phyloP scores from a whole-genome alignment of 2,113 vertebrate species.

The Phylloscopus whistleri region DNA sequence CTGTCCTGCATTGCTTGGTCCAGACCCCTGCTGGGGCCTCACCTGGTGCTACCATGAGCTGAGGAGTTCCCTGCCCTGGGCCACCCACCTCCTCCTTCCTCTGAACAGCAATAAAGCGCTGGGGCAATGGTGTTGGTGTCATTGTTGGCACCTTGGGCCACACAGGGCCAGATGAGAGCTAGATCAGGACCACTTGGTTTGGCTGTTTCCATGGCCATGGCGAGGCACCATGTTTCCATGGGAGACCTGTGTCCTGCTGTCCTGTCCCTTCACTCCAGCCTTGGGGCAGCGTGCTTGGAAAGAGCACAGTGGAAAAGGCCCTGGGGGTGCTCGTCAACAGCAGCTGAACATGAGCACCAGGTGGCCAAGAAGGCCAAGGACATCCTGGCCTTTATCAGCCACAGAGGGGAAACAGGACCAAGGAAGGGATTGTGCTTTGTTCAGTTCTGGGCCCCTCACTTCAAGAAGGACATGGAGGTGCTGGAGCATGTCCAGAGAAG shows the following conservation, averaged over 20 bases:
- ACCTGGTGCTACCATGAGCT: neutral
- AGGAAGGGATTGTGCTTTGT: neutral
- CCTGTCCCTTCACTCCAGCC: neutral
- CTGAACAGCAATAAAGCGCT: neutral
- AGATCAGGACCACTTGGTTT: fast-evolving
- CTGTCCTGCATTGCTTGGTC: neutral
- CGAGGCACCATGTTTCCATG: fast-evolving
- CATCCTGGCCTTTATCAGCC: neutral
- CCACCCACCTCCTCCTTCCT: neutral
- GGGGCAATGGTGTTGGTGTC: neutral
- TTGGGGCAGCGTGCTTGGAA: neutral
- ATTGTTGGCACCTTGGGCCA: neutral
- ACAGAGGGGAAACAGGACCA: no score
- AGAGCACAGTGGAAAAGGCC: neutral
- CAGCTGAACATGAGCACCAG: neutral
- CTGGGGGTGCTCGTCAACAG: neutral
- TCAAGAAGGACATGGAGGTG: no score
- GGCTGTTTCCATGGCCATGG: neutral
- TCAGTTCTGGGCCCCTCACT: neutral
- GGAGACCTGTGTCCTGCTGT: fast-evolving
- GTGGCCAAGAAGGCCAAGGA: neutral
- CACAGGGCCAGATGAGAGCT: neutral
- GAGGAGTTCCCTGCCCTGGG: neutral
- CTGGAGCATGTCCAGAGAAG: no score
- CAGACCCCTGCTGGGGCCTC: fast-evolving